Base-by-base conservation (phyloP, 30 jellyfish, hydroid and myxozoan species). In the Hydractinia echinata region DNA sequence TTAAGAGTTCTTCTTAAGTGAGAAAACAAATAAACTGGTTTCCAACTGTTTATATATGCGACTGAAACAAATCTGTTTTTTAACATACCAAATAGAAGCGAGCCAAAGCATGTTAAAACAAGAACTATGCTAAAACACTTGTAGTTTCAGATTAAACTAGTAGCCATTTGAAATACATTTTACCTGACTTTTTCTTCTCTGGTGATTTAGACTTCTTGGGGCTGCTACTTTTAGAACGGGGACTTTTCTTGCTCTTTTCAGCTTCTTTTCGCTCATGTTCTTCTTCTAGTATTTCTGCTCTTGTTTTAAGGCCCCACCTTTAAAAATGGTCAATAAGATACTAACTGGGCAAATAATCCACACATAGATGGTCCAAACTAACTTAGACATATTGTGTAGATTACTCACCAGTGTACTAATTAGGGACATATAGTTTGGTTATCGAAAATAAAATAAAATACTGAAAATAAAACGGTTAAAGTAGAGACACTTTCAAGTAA, bases 211-310 rank as follows among this genome's bases (percentile, higher is more conserved):
- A 76, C 67, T 82, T 88, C 21, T 62, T 79, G 5, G 95, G 95
- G 58, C 87, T 83, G 62, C 87, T 74, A 39, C 83, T 60, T n/a
- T 84, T 78, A 61, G 52, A 77, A n/a, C 81, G 81, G 4, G 81
- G 60, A 19, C 81, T 16, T 77, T 79, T 82, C 61, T 79, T 55
- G 1, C 78, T 61, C 84, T 82, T 84, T 83, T 84, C 79, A 81
- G 81, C 79, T 13, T 72, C 82, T 52, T 89, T 89, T 55, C 69
- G 87, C 19, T 92, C 96, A 69, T 92, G 52, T 86, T 92, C 84
- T 54, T n/a, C 9, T 69, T 84, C 95, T 55, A 53, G 84, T 85
- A 92, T 73, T 60, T 92, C 95, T 10, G 90, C 87, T 79, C 98
- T 85, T 7, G 95, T 92, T 51, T 74, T 14, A 79, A 92, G 50